phyloP scores from a whole-genome alignment of 2,797 vertebrate species.

The Alcedo quadribrachys region DNA sequence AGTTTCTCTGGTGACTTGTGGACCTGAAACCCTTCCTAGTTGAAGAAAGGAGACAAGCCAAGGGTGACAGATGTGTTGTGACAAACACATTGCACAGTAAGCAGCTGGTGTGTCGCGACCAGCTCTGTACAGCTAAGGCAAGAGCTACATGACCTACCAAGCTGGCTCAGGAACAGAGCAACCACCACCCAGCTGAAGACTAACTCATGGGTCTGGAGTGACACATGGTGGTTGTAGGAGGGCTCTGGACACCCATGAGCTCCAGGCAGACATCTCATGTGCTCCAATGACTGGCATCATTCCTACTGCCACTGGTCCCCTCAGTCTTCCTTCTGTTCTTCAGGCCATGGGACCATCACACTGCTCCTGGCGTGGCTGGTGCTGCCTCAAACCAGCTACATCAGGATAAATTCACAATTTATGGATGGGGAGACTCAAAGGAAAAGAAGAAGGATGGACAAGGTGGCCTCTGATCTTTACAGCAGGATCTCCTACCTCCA shows the following conservation, averaged over 20 bases:
- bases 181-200: background rate
- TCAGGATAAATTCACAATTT: background rate
- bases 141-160: background rate
- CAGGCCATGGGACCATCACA: background rate
- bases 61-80: too few species aligned
- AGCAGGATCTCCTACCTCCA: background rate
- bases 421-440: background rate
- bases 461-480: background rate
- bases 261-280: background rate
- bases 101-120: rapidly evolving
- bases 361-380: background rate
- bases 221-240: background rate
- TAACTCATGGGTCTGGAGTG: rapidly evolving
- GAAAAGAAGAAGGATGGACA: background rate
- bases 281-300: rapidly evolving
- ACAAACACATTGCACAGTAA: rapidly evolving
- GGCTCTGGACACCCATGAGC: rapidly evolving
- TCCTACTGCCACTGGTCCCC: background rate
- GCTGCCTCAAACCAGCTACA: background rate
- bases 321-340: background rate
- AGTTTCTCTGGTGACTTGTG: background rate
- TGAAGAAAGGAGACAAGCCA: background rate
- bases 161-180: background rate
- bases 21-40: background rate
- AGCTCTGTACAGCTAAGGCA: too few species aligned